Evolutionary conservation across 1,140 invertebrate genomes (phyloP).

Genomic region (Brachionus rotundiformis): DNA sequence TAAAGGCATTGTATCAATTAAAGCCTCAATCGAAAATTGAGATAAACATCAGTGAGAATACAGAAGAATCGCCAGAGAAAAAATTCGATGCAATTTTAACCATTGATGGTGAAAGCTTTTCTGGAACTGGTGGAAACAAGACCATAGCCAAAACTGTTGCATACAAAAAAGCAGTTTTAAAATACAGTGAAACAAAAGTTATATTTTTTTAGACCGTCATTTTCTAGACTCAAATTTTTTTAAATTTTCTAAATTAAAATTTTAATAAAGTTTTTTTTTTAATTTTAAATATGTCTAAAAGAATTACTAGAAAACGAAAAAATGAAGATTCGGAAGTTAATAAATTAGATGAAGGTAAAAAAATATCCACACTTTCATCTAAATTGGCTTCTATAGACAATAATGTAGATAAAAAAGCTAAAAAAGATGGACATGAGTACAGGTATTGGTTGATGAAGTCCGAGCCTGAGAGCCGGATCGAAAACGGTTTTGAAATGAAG

Average conservation of each 20-base stretch:
- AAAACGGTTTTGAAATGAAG: conserved; percentile 61
- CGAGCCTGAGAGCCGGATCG: conserved; percentile 59
- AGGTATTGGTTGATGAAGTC: conserved; percentile 61
- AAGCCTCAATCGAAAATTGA: not conserved
- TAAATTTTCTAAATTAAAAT: not conserved
- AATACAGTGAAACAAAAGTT: not conserved
- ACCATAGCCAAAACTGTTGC: conserved; percentile 31
- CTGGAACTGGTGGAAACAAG: not conserved
- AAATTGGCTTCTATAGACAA: conserved; percentile 3
- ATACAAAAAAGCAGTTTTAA: conserved; percentile 29
- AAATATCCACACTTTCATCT: not conserved
- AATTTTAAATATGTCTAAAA: not conserved
- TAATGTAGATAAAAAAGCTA: conserved; percentile 4
- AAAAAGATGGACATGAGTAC: not conserved
- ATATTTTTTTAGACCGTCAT: conserved; percentile 5
- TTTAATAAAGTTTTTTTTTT: not conserved
- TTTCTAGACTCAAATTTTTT: not conserved
- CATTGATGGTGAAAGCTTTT: conserved; percentile 22
- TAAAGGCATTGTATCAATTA: conserved; percentile 30
- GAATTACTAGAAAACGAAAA: conserved; percentile 23
- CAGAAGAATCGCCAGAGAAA: not conserved
- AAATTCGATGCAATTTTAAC: not conserved
- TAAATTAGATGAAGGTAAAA: not conserved
- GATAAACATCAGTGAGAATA: not conserved
- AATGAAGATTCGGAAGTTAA: not conserved